Base-by-base conservation (phyloP, 2,113 vertebrate genomes). In the Sinocyclocheilus maitianheensis region DNA sequence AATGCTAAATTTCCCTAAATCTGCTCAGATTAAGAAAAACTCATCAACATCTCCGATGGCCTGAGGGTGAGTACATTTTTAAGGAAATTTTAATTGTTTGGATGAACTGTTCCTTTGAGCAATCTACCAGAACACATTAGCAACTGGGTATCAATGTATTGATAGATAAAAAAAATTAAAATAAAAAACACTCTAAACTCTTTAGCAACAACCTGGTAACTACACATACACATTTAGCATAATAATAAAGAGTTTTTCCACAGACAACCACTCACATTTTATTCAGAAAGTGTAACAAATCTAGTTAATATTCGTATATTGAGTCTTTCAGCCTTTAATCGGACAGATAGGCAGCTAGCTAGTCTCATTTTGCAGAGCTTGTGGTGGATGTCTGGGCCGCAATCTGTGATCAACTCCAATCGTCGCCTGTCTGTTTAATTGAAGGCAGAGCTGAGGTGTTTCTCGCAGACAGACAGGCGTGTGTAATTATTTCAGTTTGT, bases 401-500 rank as follows among this genome's bases (percentile, higher is more conserved):
- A 34, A n/a, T 80, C 75, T 14, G 85, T 90, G 89, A 93, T 90
- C 92, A 92, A 91, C 93, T 91, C 88, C 77, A 87, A 88, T 92
- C 91, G 65, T 67, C 55, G 2, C 20, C 77, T 60, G 37, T 86
- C 81, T 86, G 90, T 86, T 92, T 94, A 94, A 95, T 93, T 94
- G 91, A 94, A 94, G 93, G 90, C 87, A 91, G 91, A 93, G 90
- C 93, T 91, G 92, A 91, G 88, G 92, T 91, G 91, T 91, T 90
- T 89, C 91, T 92, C 84, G 46, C 90, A 92, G 93, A 93, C 92
- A 94, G 90, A 86, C 91, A 93, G 88, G 84, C 89, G 87, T 90
- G 86, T 92, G 92, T 93, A 94, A 95, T 94, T 95, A 95, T 93
- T 93, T 93, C 90, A 93, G 90, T 90, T 91, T 94, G 91, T 90